Evolutionary conservation across 1,140 invertebrate species (phyloP), one percentile per base, ranked within the genome.

Genomic region (Neuroterus valhalla): DNA sequence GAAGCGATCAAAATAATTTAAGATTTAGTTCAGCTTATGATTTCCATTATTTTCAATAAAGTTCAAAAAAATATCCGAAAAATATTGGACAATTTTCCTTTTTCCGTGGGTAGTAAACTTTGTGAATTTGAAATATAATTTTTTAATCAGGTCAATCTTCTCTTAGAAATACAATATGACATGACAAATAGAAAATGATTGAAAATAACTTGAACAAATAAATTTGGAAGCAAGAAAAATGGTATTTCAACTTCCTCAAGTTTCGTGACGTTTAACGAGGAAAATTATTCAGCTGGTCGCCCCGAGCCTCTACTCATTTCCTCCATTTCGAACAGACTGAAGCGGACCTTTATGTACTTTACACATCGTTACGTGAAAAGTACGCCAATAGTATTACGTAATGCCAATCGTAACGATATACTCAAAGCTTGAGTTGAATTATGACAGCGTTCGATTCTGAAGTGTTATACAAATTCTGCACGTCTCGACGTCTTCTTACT

Each of bases 381-480:
- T 62, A 38, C 23, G n/a, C 55, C 3, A 38, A 62, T 62, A 62
- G 55, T 62, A 62, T 62, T 62, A 62, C 55, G 55, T n/a, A 62
- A 62, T 62, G 31, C 55, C 55, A 62, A 62, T 62, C 55, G 55
- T 62, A 62, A 62, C 55, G 23, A 62, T 62, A 62, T 62, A 62
- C 55, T 62, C 55, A 23, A 62, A 31, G 55, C 15, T 62, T 62
- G 55, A 62, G 55, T 62, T 62, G 19, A 50, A 50, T 19, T 11
- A 21, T 50, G 23, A 62, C 55, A 62, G 55, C 21, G 55, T n/a
- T 62, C n/a, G 55, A 62, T 14, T 15, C 15, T 62, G 15, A 31
- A 62, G 55, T 62, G 55, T 55, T 23, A 55, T n/a, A 50, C 6
- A 55, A 62, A 31, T 62, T 62, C 55, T 62, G 55, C 46, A n/a